These are phyloP conservation scores for Cromileptes altivelis DNA, from an alignment of 2,113 vertebrate genomes.

Conservation along the genomic window DNA sequence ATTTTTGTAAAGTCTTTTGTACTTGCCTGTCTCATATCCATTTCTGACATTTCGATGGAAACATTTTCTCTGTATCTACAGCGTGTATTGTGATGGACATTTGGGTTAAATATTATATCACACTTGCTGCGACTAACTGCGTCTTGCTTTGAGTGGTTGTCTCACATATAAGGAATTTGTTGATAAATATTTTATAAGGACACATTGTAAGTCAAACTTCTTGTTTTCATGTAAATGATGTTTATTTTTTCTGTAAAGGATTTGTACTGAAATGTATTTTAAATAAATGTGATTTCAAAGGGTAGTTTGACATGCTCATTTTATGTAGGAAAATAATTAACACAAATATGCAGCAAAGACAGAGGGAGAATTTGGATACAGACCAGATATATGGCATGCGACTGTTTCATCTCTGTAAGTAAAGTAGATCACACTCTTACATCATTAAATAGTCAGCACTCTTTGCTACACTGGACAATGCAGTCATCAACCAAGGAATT, in stretches of 20 bases:
- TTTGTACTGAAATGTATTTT: conserved; percentile 70
- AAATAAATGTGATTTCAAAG: conserved; percentile 65
- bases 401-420: background rate
- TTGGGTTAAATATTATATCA: conserved; percentile 49
- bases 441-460: background rate
- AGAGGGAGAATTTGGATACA: background rate
- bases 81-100: conserved; percentile 50
- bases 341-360: background rate
- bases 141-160: conserved; percentile 58
- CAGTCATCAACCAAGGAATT: background rate
- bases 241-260: conserved; percentile 54
- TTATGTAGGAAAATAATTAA: conserved; percentile 1
- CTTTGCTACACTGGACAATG: background rate
- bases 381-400: background rate
- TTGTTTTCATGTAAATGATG: conserved; percentile 55
- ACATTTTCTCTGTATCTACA: conserved; percentile 33
- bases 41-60: conserved; percentile 41
- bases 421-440: background rate
- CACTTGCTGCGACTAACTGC: conserved; percentile 64
- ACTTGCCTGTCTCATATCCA: conserved; percentile 51
- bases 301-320: conserved; percentile 4
- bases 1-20: conserved; percentile 51
- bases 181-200: conserved; percentile 61
- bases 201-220: conserved; percentile 32
- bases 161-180: conserved; percentile 38